Conservation (phyloP, 2,888 invertebrate species). For the Troglohyphantes excavatus region DNA sequence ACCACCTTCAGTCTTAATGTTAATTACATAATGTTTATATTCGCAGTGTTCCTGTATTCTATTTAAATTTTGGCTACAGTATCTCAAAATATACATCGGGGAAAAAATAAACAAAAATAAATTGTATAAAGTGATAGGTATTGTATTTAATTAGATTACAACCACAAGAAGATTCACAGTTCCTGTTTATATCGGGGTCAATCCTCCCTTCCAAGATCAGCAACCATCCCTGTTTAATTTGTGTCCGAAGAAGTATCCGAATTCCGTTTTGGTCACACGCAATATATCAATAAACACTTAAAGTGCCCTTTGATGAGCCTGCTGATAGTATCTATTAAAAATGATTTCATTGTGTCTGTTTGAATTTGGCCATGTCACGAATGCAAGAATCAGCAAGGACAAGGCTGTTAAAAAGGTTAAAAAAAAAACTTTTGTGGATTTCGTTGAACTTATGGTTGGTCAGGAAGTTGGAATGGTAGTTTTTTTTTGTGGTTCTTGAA, state of each 20-base stretch:
- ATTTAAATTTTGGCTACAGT: no score
- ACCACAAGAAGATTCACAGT: background rate
- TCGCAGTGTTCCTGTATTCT: no score
- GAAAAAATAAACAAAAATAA: no score
- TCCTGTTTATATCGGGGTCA: background rate
- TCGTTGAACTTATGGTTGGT: background rate
- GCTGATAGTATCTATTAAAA: constrained; percentile 30
- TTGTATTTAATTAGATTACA: background rate
- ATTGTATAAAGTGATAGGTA: no score
- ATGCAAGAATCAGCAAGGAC: background rate
- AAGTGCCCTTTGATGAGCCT: constrained; percentile 8
- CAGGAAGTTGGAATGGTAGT: background rate
- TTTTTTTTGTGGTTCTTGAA: background rate
- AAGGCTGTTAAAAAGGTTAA: background rate
- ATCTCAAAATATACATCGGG: no score
- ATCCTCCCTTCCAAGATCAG: background rate
- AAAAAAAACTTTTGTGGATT: background rate
- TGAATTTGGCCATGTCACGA: constrained; percentile 12
- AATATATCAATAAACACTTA: constrained; percentile 43
- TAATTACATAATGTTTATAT: no score
- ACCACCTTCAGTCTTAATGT: no score
- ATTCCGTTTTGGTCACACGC: constrained; percentile 16
- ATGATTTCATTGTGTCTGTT: constrained; percentile 40
- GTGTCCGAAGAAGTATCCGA: background rate
- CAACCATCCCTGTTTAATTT: background rate